A percentile compares a stretch with the other conserved stretches of the same genome.
Conservation (phyloP, 1,140 invertebrate genomes). For the Eriosoma lanigerum region DNA sequence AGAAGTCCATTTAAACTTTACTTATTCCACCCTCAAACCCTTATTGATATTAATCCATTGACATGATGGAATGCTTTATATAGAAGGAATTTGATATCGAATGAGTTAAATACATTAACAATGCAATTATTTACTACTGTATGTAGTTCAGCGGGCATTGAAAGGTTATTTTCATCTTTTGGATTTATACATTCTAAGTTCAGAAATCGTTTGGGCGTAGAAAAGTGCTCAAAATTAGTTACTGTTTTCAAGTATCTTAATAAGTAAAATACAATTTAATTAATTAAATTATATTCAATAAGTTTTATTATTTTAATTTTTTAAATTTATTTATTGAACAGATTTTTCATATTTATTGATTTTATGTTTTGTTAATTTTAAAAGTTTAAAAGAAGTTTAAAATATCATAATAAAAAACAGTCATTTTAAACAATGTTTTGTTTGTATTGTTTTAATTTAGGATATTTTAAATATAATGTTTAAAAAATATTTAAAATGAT, state of each 20-base stretch:
- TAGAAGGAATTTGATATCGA: not conserved
- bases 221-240: not conserved
- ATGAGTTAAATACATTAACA: not conserved
- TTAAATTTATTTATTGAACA: no score
- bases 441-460: no score
- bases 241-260: not conserved
- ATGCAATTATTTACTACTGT: not conserved
- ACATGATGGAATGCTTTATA: not conserved
- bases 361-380: no score
- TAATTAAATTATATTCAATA: no score
- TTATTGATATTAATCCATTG: not conserved
- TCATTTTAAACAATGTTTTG: no score
- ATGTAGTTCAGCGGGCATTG: not conserved
- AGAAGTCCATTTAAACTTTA: not conserved
- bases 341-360: no score
- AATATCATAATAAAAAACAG: no score
- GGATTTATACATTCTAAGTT: not conserved
- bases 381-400: no score
- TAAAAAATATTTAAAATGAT: no score
- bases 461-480: no score
- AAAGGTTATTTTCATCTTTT: not conserved
- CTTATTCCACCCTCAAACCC: not conserved
- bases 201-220: not conserved
- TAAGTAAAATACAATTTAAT: no score
- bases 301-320: no score